Percentiles rank a stretch among this genome's conserved stretches.
phyloP scores from a whole-genome alignment of 2,888 invertebrate genomes.

The Tineola bisselliella region DNA sequence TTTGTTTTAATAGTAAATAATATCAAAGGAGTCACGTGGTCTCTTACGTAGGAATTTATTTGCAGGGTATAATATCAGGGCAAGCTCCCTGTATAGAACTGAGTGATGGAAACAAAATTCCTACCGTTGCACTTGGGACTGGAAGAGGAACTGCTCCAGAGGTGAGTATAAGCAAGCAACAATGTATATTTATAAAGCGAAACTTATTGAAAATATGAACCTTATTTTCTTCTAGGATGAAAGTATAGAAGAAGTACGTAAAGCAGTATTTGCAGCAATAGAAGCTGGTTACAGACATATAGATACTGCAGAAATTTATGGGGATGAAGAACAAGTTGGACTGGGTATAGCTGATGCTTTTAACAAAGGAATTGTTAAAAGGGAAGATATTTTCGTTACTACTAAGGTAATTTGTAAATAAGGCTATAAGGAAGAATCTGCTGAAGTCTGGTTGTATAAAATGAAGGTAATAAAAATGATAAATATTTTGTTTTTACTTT shows the following conservation, averaged over 20 bases:
- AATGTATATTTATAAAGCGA: no score
- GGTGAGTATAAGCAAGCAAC: constrained; percentile 29
- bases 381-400: constrained; percentile 67
- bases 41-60: constrained; percentile 13
- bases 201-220: no score
- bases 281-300: constrained; percentile 72
- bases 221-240: background rate
- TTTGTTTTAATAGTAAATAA: no score
- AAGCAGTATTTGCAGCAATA: constrained; percentile 58
- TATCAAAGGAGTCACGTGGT: no score
- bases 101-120: constrained; percentile 53
- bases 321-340: constrained; percentile 66
- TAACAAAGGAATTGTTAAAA: constrained; percentile 51
- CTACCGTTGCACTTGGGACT: constrained; percentile 52
- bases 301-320: constrained; percentile 71
- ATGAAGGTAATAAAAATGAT: no score
- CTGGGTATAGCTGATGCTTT: constrained; percentile 63
- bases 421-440: no score
- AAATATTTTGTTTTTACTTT: background rate
- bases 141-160: constrained; percentile 47
- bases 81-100: constrained; percentile 37
- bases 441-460: no score
- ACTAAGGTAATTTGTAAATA: constrained; percentile 68
- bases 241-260: constrained; percentile 6
- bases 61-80: constrained; percentile 30